Base-by-base conservation (phyloP, 2,113 vertebrate species). In the Coryphaenoides rupestris region DNA sequence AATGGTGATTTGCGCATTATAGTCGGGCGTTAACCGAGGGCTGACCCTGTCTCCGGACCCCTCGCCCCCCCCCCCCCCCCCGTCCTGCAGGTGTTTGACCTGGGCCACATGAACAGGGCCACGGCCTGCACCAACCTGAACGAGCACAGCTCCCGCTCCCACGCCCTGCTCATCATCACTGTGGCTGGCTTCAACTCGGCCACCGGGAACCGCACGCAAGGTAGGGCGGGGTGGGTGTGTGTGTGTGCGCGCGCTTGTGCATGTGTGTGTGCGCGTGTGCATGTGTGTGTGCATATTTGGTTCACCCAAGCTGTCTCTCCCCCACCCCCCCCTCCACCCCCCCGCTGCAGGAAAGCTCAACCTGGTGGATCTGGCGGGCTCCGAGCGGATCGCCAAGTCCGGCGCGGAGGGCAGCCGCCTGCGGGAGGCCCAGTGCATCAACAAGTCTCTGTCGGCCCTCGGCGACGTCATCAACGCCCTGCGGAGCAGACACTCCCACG, bases 81-180 rank as follows among this genome's bases (percentile, higher is more conserved):
- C 33, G 26, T 60, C 16, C 80, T 50, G 16, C 15, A 99, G 97
- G 92, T 98, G 70, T 94, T 99, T 0, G 94, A 96, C 16, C 80
- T 94, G 0, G 96, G 97, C 45, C 92, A 94, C 2, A 63, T 93
- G 77, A 96, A 98, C 82, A 84, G 97, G 16, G 94, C 89, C 0
- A 99, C 97, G 0, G 95, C 98, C 49, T 94, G 91, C 84, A 99
- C 96, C 73, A 93, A 95, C 88, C 90, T 98, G 69, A 99, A 98
- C 0, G 94, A 96, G 50, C 96, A 93, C 89, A 99, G 96, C 86
- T 98, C 96, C 1, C 93, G 96, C 10, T 99, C 96, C 0, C 96
- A 99, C 0, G 96, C 95, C 2, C 93, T 99, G 66, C 94, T 99
- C 65, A 93, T 98, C 17, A 60, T 99, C 83, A 94, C 90, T 0